phyloP scores from a whole-genome alignment of 1,140 invertebrate species.

The Heliothis subflexa region DNA sequence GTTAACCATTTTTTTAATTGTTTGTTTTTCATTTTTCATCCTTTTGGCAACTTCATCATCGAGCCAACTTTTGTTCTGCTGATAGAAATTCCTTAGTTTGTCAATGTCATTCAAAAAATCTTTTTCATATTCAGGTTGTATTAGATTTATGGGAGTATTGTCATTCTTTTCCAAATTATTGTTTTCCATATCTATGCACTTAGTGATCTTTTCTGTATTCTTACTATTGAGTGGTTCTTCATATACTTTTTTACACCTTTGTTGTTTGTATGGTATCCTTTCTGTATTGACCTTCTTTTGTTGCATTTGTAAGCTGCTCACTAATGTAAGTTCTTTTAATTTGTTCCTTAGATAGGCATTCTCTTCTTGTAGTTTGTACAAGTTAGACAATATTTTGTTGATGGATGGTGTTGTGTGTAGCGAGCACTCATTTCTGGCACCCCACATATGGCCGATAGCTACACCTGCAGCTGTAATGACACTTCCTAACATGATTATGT shows the following conservation, averaged over 20 bases:
- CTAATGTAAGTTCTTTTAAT: conserved; percentile 74
- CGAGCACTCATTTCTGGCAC: conserved; percentile 80
- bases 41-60: conserved; percentile 73
- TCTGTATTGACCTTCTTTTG: conserved; percentile 56
- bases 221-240: conserved; percentile 75
- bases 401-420: conserved; percentile 72
- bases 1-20: conserved; percentile 59
- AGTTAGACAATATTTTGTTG: conserved; percentile 82
- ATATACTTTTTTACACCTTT: conserved; percentile 78
- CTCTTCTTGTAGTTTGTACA: conserved; percentile 84
- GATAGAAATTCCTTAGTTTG: conserved; percentile 72
- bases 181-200: conserved; percentile 72
- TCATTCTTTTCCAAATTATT: conserved; percentile 57
- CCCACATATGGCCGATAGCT: conserved; percentile 84
- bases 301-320: conserved; percentile 64
- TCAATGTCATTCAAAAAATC: conserved; percentile 70
- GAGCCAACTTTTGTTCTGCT: conserved; percentile 76
- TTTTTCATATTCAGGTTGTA: conserved; percentile 68
- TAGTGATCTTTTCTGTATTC: conserved; percentile 67
- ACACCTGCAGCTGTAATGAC: conserved; percentile 82
- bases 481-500: conserved; percentile 82
- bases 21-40: conserved; percentile 67
- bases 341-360: conserved; percentile 80
- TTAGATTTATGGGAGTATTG: conserved; percentile 50
- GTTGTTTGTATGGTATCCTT: conserved; percentile 64